Evolutionary conservation across 1,140 invertebrate species (phyloP), one percentile per base, ranked within the genome.

Genomic region (Drosophila cardini): DNA sequence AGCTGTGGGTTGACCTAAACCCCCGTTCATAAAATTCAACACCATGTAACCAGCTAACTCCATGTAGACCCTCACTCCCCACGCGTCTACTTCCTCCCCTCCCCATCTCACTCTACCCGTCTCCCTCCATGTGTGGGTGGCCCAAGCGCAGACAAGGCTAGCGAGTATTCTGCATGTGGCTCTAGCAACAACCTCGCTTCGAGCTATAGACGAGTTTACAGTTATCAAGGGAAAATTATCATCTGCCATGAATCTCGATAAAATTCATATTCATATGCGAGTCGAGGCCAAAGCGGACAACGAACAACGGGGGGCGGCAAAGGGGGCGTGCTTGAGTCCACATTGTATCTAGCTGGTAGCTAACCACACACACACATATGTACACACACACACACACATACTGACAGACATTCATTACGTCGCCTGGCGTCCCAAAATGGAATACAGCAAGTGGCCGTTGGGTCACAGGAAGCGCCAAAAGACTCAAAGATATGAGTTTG

Each of bases 201-300:
- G 78, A 90, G 87, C 87, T 84, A 90, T 90, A 90, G 87, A 90
- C 87, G 87, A 90, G 80, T 90, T 91, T 91, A 90, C 84, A 90
- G 87, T 90, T 90, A 90, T 90, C 87, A 90, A 90, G 87, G 87
- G 87, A 90, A 90, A 90, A 90, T 90, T 90, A 90, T 90, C 87
- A 90, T 89, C 87, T 90, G 87, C 89, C 85, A 91, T 87, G 83
- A 90, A 90, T 90, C 87, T 90, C 77, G 83, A 90, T 87, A 87
- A 87, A 87, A 87, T 87, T 87, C 84, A 87, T 87, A 87, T 87
- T 89, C 80, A 87, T 84, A 89, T 87, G 84, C 76, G 65, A 78
- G 63, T 38, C 56, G 56, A 13, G 52, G 40, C 50, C 58, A 65
- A 57, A 7, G 30, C 16, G 32, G 8, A 48, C 18, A 36, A 8